Conservation (phyloP, 2,113 vertebrate species). For the Rhea pennata region DNA sequence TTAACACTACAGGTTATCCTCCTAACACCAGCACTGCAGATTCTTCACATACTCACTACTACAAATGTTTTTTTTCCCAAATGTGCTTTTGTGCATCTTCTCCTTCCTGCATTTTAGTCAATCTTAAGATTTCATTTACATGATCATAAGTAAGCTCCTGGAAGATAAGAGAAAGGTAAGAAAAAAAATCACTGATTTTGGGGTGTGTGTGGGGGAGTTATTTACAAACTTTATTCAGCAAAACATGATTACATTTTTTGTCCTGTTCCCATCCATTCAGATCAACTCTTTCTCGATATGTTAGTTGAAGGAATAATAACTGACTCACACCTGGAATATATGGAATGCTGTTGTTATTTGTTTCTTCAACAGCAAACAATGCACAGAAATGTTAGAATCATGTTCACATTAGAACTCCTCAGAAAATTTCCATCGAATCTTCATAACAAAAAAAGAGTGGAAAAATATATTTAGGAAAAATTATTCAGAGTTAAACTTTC, state of each 20-base stretch:
- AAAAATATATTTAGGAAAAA: background rate
- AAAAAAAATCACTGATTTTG: background rate
- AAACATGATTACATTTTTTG: background rate
- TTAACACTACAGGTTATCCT: slow-evolving; percentile 7
- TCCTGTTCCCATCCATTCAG: background rate
- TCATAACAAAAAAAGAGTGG: background rate
- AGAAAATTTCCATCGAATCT: background rate
- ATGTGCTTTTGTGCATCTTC: background rate
- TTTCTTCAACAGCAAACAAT: background rate
- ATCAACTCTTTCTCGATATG: background rate
- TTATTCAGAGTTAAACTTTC: background rate
- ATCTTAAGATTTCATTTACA: background rate
- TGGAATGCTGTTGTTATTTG: background rate
- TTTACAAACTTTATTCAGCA: background rate
- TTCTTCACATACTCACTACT: background rate
- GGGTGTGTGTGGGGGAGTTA: background rate
- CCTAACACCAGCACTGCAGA: background rate
- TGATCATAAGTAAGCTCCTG: background rate
- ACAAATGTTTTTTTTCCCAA: slow-evolving; percentile 31
- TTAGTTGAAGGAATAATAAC: background rate
- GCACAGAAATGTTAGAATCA: background rate
- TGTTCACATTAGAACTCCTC: background rate
- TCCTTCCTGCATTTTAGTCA: background rate
- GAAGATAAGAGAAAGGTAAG: background rate
- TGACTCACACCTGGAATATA: background rate